Conservation (phyloP, 30 jellyfish, hydroid and myxozoan genomes). For the Catostylus mosaicus region DNA sequence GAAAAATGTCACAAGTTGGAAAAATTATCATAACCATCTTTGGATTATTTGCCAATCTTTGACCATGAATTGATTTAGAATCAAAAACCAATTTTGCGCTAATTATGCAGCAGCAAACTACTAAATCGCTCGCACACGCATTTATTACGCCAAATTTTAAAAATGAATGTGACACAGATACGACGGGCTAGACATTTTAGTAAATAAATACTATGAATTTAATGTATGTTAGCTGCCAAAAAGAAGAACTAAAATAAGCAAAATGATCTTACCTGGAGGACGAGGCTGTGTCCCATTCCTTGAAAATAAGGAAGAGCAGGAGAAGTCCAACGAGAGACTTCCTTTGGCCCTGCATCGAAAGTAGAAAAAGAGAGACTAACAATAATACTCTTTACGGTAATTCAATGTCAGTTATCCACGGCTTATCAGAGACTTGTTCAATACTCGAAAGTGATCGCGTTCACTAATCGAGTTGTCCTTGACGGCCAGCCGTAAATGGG, state of each 20-base stretch:
- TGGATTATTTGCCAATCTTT: not conserved
- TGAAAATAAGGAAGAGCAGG: conserved; percentile 43
- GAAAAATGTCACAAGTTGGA: no score
- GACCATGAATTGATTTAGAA: not conserved
- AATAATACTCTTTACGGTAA: not conserved
- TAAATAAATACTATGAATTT: not conserved
- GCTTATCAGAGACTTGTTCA: not conserved
- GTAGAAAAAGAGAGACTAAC: conserved; percentile 26
- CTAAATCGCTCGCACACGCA: not conserved
- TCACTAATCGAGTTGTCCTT: conserved; percentile 6
- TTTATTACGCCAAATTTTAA: no score
- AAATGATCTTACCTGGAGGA: conserved; percentile 23
- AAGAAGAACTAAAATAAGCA: not conserved
- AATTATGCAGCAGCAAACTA: not conserved
- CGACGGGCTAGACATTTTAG: not conserved
- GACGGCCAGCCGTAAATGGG: conserved; percentile 79
- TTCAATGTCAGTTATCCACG: not conserved
- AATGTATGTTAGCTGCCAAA: not conserved
- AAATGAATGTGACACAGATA: no score
- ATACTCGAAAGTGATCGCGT: not conserved
- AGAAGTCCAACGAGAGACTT: conserved; percentile 47
- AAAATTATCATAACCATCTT: no score
- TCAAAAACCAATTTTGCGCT: not conserved
- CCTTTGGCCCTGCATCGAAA: conserved; percentile 63
- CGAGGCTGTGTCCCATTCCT: conserved; percentile 41